Evolutionary conservation across 2,113 vertebrate species (phyloP), one percentile per base, ranked within the genome.

Genomic region (Triplophysa tibetana): DNA sequence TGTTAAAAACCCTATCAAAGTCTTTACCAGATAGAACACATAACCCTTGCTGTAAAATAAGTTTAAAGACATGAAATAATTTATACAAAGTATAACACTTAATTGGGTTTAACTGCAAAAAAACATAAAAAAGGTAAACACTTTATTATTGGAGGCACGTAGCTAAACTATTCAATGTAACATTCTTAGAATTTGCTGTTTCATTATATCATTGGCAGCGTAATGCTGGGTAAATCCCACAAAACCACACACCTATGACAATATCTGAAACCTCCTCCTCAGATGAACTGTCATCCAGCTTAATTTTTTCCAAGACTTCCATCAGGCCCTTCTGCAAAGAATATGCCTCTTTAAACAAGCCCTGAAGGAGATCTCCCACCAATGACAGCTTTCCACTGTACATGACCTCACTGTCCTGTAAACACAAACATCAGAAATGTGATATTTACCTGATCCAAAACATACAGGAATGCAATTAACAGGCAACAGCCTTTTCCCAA

Each of bases 341-440:
- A 81, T 97, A 98, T 1, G 96, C 95, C 75, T 95, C 96, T 83
- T 96, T 99, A 84, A 99, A 99, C 63, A 98, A 78, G 16, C 91
- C 90, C 82, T 99, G 97, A 0, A 99, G 92, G 77, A 98, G 91
- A 85, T 99, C 96, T 33, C 95, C 94, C 72, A 98, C 93, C 26
- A 98, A 84, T n/a, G 96, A 94, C 72, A 99, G 89, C 21, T 89
- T 91, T 14, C 94, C 94, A 87, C 91, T 93, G 84, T 99, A 98
- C 23, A 96, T 52, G 8, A 92, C 90, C 67, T 98, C 96, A 82
- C 97, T 98, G 17, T 98, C 94, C 98, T 99, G 83, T 66, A 23
- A 10, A 87, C 29, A 80, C 8, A 3, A 48, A 33, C 68, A 29
- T 38, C 19, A 82, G 8, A 24, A 29, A 79, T 10, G 66, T 29